A percentile compares a stretch with the other conserved stretches of the same genome.
Conservation (phyloP, 2,113 vertebrate species). For the Eupsittula cactorum region DNA sequence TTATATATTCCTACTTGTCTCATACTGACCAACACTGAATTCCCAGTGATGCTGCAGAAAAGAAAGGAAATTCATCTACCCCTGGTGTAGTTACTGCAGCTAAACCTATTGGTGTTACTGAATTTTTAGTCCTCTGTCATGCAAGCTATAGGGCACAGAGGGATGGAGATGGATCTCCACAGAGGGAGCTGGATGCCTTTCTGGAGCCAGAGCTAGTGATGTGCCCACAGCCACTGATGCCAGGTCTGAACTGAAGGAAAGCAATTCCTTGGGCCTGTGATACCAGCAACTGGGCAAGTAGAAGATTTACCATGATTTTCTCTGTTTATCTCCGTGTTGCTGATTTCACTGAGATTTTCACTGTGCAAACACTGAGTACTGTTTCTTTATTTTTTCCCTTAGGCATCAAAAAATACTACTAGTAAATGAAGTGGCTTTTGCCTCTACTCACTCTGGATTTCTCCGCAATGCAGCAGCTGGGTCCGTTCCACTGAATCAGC, state of each 20-base stretch:
- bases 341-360: background rate
- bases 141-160: background rate
- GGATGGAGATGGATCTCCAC: background rate
- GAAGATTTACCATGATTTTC: background rate
- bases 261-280: background rate
- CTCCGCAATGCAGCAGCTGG: slow-evolving; percentile 85
- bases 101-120: background rate
- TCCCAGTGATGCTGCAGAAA: background rate
- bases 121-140: background rate
- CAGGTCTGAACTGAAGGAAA: background rate
- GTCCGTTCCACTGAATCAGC: slow-evolving; percentile 91
- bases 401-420: background rate
- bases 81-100: background rate
- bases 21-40: background rate
- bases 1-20: background rate
- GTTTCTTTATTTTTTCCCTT: background rate
- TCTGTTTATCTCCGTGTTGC: background rate
- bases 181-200: background rate
- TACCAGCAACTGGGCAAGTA: background rate
- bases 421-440: background rate
- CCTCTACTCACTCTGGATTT: slow-evolving; percentile 82
- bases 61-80: background rate
- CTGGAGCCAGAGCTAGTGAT: background rate
- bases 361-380: accelerated
- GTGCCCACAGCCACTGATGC: background rate